Percentiles rank a stretch among this genome's conserved stretches.
phyloP scores from a whole-genome alignment of 1,140 invertebrate species.

The Atta colombica region DNA sequence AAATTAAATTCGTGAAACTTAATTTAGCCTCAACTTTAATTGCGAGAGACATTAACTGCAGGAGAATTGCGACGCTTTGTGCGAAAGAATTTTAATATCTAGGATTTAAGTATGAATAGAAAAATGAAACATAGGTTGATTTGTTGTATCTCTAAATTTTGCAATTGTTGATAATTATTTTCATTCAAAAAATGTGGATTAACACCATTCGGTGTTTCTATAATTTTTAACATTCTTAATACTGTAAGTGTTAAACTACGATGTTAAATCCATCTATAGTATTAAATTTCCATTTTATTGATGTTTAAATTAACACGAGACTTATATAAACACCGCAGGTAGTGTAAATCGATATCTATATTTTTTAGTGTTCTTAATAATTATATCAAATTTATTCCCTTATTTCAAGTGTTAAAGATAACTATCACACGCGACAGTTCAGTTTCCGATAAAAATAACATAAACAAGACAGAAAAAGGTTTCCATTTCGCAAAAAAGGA shows the following conservation, averaged over 20 bases:
- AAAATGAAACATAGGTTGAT: background rate
- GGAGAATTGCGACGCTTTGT: background rate
- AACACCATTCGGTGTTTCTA: no score
- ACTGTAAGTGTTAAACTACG: no score
- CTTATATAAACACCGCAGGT: no score
- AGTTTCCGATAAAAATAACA: background rate
- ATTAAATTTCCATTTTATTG: no score
- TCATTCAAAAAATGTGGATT: no score
- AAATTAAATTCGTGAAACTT: conserved; percentile 42
- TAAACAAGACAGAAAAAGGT: background rate
- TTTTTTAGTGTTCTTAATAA: no score
- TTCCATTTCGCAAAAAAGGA: background rate
- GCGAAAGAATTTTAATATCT: conserved; percentile 30
- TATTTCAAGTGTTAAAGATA: background rate
- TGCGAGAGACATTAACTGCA: background rate
- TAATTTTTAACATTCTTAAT: no score
- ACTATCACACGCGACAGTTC: background rate
- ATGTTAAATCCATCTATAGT: no score
- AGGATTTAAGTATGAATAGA: background rate
- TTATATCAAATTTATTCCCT: background rate
- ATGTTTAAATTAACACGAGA: no score
- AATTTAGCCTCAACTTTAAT: conserved; percentile 31
- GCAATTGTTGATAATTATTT: background rate
- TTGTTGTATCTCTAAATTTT: background rate
- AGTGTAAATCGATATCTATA: no score